A percentile compares a stretch with the other conserved stretches of the same genome.
phyloP scores from a whole-genome alignment of 2,888 invertebrate genomes.

The Epirrhoe alternata region DNA sequence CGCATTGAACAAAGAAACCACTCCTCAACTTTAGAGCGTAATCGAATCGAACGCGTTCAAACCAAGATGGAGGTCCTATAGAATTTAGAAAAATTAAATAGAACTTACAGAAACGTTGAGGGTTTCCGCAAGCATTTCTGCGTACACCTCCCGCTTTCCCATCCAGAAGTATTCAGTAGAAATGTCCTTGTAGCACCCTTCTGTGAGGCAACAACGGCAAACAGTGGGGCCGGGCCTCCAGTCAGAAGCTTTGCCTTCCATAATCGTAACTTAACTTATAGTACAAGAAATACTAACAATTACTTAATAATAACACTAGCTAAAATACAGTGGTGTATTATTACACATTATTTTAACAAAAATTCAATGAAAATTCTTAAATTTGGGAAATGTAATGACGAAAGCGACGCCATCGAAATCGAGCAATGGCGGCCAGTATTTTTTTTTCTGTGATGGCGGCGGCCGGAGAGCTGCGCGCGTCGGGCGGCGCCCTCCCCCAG shows the following conservation, averaged over 20 bases:
- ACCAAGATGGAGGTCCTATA: constrained; percentile 37
- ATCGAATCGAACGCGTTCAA: constrained; percentile 45
- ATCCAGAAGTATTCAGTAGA: constrained; percentile 83
- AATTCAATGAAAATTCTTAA: constrained; percentile 15
- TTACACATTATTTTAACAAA: constrained; percentile 20
- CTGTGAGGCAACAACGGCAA: constrained; percentile 76
- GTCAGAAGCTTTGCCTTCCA: constrained; percentile 70
- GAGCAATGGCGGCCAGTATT: constrained; percentile 13
- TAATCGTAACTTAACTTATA: constrained; percentile 59
- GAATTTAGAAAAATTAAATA: neutral
- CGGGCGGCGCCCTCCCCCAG: too few relatives aligned
- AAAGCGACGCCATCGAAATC: constrained; percentile 39
- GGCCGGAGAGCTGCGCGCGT: too few relatives aligned
- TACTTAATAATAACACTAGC: constrained; percentile 48
- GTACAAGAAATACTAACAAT: constrained; percentile 58
- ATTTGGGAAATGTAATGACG: constrained; percentile 13
- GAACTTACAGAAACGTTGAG: constrained; percentile 69
- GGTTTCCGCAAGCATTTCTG: constrained; percentile 75
- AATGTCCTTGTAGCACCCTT: constrained; percentile 81
- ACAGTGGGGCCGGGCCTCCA: constrained; percentile 79
- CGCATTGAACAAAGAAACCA: constrained; percentile 35
- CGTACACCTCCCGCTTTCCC: constrained; percentile 79
- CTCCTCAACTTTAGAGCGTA: constrained; percentile 52
- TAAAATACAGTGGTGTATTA: constrained; percentile 37
- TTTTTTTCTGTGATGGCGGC: too few relatives aligned